Percentiles rank a stretch among this genome's conserved stretches.
Evolutionary conservation across 1,140 invertebrate genomes (phyloP).

Genomic region (Ephestia elutella): DNA sequence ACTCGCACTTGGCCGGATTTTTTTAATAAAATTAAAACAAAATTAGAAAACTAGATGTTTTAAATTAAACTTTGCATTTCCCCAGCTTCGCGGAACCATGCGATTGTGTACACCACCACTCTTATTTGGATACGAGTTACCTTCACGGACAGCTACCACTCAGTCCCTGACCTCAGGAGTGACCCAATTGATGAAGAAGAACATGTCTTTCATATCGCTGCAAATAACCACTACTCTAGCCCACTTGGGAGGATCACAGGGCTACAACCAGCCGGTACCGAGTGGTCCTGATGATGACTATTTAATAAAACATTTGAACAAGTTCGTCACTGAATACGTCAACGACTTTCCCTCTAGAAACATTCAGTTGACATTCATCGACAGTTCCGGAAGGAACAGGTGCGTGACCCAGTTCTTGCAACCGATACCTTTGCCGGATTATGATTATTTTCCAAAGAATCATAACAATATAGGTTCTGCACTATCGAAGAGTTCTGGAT

Average conservation of each 20-base stretch:
- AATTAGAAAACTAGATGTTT: no score
- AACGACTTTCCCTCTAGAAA: constrained; percentile 56
- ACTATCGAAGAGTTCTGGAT: constrained; percentile 47
- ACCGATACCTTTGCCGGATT: constrained; percentile 42
- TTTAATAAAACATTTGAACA: constrained; percentile 54
- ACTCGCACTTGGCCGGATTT: no score
- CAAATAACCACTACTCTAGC: constrained; percentile 47
- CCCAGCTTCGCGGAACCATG: constrained; percentile 52
- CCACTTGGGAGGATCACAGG: constrained; percentile 44
- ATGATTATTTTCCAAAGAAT: constrained; percentile 44
- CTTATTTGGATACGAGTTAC: constrained; percentile 54
- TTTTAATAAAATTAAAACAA: no score
- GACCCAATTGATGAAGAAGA: constrained; percentile 44
- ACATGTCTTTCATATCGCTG: constrained; percentile 44
- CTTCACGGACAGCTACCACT: constrained; percentile 26
- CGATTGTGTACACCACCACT: constrained; percentile 51
- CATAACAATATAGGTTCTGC: constrained; percentile 47
- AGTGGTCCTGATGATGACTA: constrained; percentile 36
- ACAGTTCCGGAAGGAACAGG: constrained; percentile 50
- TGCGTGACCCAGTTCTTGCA: constrained; percentile 57
- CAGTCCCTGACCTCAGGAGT: constrained; percentile 42
- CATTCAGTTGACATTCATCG: constrained; percentile 52
- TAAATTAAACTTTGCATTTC: constrained; percentile 17
- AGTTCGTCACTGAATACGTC: constrained; percentile 46
- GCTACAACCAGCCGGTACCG: constrained; percentile 42